Base-by-base conservation (phyloP, 2,797 vertebrate genomes). In the Falco columbarius region DNA sequence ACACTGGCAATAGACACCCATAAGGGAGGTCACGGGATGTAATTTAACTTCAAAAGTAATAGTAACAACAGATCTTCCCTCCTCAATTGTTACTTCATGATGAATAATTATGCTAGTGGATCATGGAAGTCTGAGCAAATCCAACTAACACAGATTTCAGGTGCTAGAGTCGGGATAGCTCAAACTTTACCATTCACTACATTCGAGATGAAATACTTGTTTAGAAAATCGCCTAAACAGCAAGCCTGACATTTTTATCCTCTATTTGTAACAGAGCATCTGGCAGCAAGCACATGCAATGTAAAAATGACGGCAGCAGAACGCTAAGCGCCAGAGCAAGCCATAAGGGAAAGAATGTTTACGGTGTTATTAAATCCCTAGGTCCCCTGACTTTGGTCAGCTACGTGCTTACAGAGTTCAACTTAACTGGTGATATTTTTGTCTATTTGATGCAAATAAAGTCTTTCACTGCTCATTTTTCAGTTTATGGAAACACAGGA, bases 161-260 rank as follows among this genome's bases (percentile, higher is more conserved):
- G 36, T n/a, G 13, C n/a, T 29, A 51, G 54, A 44, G 34, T 27
- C 0, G 0, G 42, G 10, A 58, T 15, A 85, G 40, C 10, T 51
- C 81, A 88, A 65, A 73, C 23, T 36, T 56, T 20, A 42, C 36
- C 11, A 58, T n/a, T 36, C 56, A 76, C 14, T 24, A 68, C n/a
- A 77, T 68, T 63, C 52, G 55, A 63, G 30, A 89, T 77, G 46
- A 88, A 80, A 67, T 38, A 38, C 72, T 65, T 81, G 65, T 73
- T 92, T 65, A 85, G 68, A 87, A 89, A 32, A 47, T 32, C n/a
- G 73, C n/a, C 54, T 72, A n/a, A 74, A 49, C n/a, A 76, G 47
- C 40, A 66, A 76, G 70, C 12, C 52, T 18, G 75, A 77, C 74
- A 42, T 68, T 81, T 84, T 68, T 76, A 93, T 30, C 52, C 54